Conservation (phyloP, 1,140 invertebrate genomes). For the Tetramorium alpestre region DNA sequence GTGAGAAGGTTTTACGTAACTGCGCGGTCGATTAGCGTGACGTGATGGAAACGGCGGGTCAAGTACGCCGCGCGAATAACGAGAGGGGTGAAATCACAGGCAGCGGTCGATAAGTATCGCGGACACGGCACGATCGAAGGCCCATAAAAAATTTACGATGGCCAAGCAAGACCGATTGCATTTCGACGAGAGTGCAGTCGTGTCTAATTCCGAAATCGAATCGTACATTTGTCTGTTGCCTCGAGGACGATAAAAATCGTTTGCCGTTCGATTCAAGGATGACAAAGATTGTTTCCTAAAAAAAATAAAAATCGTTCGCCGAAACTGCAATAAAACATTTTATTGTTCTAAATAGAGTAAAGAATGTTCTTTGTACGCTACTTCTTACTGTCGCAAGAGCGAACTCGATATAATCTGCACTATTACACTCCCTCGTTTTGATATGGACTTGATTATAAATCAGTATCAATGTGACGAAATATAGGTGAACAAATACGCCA, state of each 20-base stretch:
- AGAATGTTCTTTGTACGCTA: neutral
- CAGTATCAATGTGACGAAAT: neutral
- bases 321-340: neutral
- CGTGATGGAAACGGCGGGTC: conserved; percentile 37
- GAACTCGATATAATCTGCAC: neutral
- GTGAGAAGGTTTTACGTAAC: conserved; percentile 39
- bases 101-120: conserved; percentile 34
- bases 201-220: conserved; percentile 16
- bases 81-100: conserved; percentile 10
- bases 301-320: neutral
- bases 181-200: neutral
- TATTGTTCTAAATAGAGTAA: neutral
- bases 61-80: conserved; percentile 35
- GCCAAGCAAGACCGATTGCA: neutral
- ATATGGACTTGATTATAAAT: conserved; percentile 17
- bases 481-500: neutral
- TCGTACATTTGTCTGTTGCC: neutral
- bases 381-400: neutral
- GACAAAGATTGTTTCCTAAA: conserved; percentile 6
- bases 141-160: conserved; percentile 31
- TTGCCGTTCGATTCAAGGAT: neutral
- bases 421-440: neutral
- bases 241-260: neutral
- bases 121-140: neutral
- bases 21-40: conserved; percentile 25